Evolutionary conservation across 2,888 invertebrate species (phyloP), one percentile per base, ranked within the genome.

Genomic region (Andrena trimmerana): DNA sequence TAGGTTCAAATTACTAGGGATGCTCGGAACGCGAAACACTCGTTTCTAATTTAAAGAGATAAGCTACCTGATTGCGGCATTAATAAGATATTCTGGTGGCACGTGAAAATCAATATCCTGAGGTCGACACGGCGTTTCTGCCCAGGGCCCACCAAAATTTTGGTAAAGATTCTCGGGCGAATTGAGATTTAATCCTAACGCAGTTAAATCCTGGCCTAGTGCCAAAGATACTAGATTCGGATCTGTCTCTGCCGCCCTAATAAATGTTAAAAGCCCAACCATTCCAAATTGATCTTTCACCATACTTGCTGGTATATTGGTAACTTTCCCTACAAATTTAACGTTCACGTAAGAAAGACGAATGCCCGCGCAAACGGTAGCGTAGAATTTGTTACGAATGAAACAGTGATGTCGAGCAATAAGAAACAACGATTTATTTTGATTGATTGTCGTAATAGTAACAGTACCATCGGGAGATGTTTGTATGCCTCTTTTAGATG

Each of bases 241-340:
- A 95, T 99, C 99, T 78, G 98, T 97, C 95, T 99, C 99, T 84
- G 99, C 99, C 86, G 99, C 99, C 93, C 99, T 96, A 91, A 99
- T 99, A 95, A 99, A 99, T 90, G 99, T 99, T 94, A 99, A 95
- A 90, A 99, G 96, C 66, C 99, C 99, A 89, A 99, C 99, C 96
- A 99, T 99, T 91, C 99, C 99, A 94, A 99, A 99, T 95, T 99
- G 99, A 95, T 99, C 99, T 91, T 97, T 98, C 88, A 99, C 98
- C 99, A 99, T 99, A 93, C 98, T 98, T 89, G 97, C 97, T 85
- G 99, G 99, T 95, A 99, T 99, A 95, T 99, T 99, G 94, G 99
- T 98, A 92, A 99, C 99, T 95, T 98, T 97, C 91, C 98, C 98
- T 98, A 3, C 48, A 67, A 68, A 69, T 74, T 48, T 16, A 42